Evolutionary conservation across 53 echinoderm and acorn worm species (phyloP), one percentile per base, ranked within the genome.

Genomic region (Apostichopus leukothele): DNA sequence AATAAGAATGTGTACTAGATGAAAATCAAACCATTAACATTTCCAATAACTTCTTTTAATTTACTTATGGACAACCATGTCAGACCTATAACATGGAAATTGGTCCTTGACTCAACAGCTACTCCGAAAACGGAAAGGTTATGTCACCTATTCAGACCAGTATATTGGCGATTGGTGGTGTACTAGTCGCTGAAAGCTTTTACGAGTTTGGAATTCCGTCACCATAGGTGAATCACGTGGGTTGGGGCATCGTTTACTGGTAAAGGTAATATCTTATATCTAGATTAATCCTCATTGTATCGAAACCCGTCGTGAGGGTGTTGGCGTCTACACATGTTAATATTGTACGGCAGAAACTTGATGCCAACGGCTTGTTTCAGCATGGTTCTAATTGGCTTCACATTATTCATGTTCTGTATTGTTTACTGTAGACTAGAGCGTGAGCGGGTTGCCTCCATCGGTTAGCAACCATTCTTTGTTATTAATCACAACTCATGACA

Each of bases 171-270:
- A 71, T n/a, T 57, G 7, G 57, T 57, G 57, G 57, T 57, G 10
- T 57, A 57, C 39, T 16, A 63, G 71, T 16, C n/a, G 71, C 6
- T n/a, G 14, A n/a, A 16, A 19, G 71, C 71, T 71, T 9, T 50
- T 81, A 57, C 81, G 59, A 53, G 81, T 81, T 81, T 81, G 81
- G 81, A 81, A 81, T 81, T 81, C 81, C 81, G 81, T 81, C 81
- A 16, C 81, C 81, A 81, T 81, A 81, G 81, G 57, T 22, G 19
- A 54, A 21, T 22, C 20, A 22, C 81, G 81, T 81, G 22, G 52
- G 25, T 52, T 52, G 79, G 53, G 52, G 51, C 16, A 51, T 53
- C 13, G 52, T 79, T 79, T 78, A 8, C 2, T 39, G 39, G 39
- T 39, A 39, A 5, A 55, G 5, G 4, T 54, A 10, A 81, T 54